phyloP scores from a whole-genome alignment of 2,888 invertebrate species.

The Chaetogeoica ovagalla region DNA sequence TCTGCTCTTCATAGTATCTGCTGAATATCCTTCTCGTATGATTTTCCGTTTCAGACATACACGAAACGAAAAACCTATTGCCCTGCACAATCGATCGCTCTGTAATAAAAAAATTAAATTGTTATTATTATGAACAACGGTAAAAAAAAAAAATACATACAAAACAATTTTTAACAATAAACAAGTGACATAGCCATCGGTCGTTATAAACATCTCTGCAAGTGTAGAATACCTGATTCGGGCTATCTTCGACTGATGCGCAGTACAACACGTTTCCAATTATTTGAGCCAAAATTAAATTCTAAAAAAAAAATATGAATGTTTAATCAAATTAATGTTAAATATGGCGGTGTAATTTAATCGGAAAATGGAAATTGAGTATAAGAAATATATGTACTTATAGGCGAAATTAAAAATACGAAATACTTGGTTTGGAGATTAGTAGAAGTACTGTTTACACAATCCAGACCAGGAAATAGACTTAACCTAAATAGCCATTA shows the following conservation, averaged over 20 bases:
- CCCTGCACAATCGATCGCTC: constrained; percentile 28
- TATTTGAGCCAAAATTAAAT: constrained; percentile 34
- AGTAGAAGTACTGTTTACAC: too few relatives aligned
- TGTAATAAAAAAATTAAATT: background rate
- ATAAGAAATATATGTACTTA: too few relatives aligned
- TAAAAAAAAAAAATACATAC: constrained; percentile 15
- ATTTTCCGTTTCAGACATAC: constrained; percentile 27
- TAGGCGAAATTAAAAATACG: too few relatives aligned
- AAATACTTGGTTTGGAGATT: too few relatives aligned
- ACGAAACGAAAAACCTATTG: constrained; percentile 30
- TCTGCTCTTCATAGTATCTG: background rate
- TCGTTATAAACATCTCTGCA: constrained; percentile 19
- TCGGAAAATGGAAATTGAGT: background rate
- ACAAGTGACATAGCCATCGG: constrained; percentile 21
- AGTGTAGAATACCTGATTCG: constrained; percentile 38
- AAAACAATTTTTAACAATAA: constrained; percentile 11
- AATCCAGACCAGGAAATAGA: too few relatives aligned
- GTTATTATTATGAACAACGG: background rate
- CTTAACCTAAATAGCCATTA: too few relatives aligned
- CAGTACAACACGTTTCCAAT: constrained; percentile 33
- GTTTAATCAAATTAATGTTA: background rate
- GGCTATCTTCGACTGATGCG: background rate
- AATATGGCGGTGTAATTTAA: background rate
- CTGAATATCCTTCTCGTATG: constrained; percentile 7
- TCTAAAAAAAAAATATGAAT: constrained; percentile 7